Evolutionary conservation across 1,140 invertebrate genomes (phyloP), one percentile per base, ranked within the genome.

Genomic region (Bicyclus anynana): DNA sequence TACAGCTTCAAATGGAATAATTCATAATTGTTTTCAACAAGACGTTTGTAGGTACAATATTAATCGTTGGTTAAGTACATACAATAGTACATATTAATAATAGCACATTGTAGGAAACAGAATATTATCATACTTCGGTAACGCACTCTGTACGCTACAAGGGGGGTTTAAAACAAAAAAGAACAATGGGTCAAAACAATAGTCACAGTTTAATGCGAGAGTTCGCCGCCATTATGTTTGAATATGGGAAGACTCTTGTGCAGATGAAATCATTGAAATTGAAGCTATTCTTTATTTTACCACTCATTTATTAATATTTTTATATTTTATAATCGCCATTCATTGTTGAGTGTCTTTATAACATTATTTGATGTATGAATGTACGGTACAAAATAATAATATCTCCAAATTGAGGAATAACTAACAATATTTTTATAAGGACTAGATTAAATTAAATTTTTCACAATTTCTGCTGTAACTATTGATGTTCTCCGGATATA

Each of bases 141-240:
- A 17, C 35, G 21, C 37, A 29, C 47, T 35, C 51, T 61, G 17
- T 35, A 53, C 57, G 60, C 55, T 47, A 62, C 53, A 46, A 59
- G 65, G 59, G 71, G 69, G 71, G 63, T 49, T 56, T 72, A 77
- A 80, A 81, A 85, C 77, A 73, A 82, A 86, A 82, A 81, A 74
- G 77, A 77, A 80, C 78, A 80, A 80, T 75, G 67, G 67, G 37
- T 21, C 40, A 72, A 72, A 77, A 84, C 79, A 86, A 84, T 78
- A 71, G 77, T 70, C 79, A 82, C 79, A 82, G 80, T 84, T 85
- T 82, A 77, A 77, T 75, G 65, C 72, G 74, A 80, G 78, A 77
- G 77, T 75, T 77, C 62, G 58, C 65, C 49, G 58, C 69, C 61
- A 76, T 83, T 79, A 74, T 82, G 55, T 65, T 66, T 59, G 61